These are phyloP conservation scores for Galemys pyrenaicus DNA, from an alignment of 2,113 vertebrate species.

Conservation along the genomic window DNA sequence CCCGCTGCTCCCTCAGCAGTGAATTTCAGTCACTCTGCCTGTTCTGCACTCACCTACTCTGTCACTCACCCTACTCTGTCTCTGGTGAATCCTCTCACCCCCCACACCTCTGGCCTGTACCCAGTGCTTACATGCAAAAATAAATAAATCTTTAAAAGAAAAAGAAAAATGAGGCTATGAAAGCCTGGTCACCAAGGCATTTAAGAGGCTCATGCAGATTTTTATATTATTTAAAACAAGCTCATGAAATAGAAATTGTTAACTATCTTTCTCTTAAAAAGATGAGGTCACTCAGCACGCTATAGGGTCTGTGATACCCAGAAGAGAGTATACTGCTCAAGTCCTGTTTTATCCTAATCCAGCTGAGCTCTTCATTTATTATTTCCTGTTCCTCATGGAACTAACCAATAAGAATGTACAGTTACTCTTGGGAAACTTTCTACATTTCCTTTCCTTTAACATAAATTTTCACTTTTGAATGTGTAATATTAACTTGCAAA, in stretches of 20 bases:
- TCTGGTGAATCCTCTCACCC: no score
- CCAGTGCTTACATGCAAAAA: no score
- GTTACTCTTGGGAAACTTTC: neutral
- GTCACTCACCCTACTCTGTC: no score
- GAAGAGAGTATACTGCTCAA: neutral
- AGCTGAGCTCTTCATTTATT: neutral
- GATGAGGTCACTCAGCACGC: neutral
- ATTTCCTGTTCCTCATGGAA: neutral
- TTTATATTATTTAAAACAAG: neutral
- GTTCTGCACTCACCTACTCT: no score
- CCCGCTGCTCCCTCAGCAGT: no score
- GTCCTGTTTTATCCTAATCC: neutral
- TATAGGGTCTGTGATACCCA: neutral
- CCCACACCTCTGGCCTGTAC: no score
- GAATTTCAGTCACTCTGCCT: no score
- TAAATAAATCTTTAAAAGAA: no score
- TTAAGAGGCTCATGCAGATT: neutral
- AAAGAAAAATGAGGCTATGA: neutral
- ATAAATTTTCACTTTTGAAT: slow-evolving; percentile 13
- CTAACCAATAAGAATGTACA: neutral
- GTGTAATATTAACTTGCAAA: neutral
- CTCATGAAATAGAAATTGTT: neutral
- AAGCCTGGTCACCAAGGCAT: neutral
- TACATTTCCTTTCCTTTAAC: neutral
- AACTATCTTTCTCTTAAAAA: neutral